Evolutionary conservation across 2,113 vertebrate species (phyloP).

Genomic region (Dissostichus mawsoni): DNA sequence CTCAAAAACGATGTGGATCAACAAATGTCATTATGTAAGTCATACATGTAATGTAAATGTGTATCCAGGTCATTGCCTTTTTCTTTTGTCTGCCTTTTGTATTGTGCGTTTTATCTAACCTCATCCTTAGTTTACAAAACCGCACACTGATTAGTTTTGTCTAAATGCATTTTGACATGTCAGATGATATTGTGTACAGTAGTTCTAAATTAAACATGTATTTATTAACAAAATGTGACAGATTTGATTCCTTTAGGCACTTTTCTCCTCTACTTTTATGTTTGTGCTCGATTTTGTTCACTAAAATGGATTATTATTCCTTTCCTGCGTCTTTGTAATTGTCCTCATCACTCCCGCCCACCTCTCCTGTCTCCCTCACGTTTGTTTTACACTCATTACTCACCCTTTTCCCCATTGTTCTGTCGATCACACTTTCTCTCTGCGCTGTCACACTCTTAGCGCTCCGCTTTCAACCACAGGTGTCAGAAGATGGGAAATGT

Average conservation of each 20-base stretch:
- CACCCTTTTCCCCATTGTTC: not conserved
- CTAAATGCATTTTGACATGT: not conserved
- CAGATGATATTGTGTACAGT: not conserved
- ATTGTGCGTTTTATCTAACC: not conserved
- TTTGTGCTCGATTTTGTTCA: not conserved
- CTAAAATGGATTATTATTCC: not conserved
- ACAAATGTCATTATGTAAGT: not conserved
- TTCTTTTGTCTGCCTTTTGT: not conserved
- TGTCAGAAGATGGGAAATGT: constrained; percentile 50
- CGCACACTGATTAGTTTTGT: constrained; percentile 5
- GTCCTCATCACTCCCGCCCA: not conserved
- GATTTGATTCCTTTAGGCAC: not conserved
- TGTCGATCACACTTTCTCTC: constrained; percentile 22
- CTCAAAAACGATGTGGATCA: not conserved
- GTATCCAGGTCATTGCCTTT: not conserved
- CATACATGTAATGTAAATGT: constrained; percentile 1
- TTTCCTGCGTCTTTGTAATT: not conserved
- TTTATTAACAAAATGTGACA: constrained; percentile 24
- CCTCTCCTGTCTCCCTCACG: not conserved
- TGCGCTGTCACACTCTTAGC: not conserved
- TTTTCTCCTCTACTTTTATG: not conserved
- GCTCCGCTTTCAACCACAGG: constrained; percentile 20
- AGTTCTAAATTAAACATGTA: constrained; percentile 52
- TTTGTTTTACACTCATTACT: not conserved
- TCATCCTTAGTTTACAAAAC: not conserved